Base-by-base conservation (phyloP, 2,797 vertebrate species). In the Peromyscus attwateri region DNA sequence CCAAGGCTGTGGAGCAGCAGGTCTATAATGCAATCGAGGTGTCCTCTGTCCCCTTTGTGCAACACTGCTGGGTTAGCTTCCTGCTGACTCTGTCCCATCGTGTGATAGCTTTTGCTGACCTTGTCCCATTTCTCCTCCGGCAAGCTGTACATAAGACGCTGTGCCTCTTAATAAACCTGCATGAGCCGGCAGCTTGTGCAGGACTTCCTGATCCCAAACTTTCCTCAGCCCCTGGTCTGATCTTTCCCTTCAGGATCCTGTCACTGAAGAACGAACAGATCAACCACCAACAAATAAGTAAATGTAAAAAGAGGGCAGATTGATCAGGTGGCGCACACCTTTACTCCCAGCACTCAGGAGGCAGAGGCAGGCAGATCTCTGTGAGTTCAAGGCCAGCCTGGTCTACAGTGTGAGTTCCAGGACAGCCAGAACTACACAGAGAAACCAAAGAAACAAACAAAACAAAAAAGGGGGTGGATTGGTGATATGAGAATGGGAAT, bases 201-300 rank as follows among this genome's bases (percentile, higher is more conserved):
- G 16, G 57, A 83, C 60, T 21, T 60, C 79, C n/a, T 82, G n/a
- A 57, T 80, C 31, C 19, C 77, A 57, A 57, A 57, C 55, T 37
- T 81, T 55, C 52, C 8, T 1, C 57, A 83, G 43, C 37, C 16
- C 4, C 1, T 43, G 14, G 37, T 40, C 8, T 43, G 37, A 7
- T 43, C 81, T 57, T 11, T 37, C 60, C 81, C 14, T 14, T 40
- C 7, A 29, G 57, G 57, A 31, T 25, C 25, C 81, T 19, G 57
- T 83, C 80, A 64, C 37, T 83, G 60, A 43, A 83, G 27, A 68
- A 49, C 46, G 29, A 49, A 27, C 37, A 81, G n/a, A 21, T 25
- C 55, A 46, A 87, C 27, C 46, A n/a, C 43, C 43, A 57, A 92
- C 92, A 82, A 96, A n/a, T 71, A 94, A 95, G 87, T 75, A 73